phyloP scores from a whole-genome alignment of 1,140 invertebrate species.

The Lepidurus packardi region DNA sequence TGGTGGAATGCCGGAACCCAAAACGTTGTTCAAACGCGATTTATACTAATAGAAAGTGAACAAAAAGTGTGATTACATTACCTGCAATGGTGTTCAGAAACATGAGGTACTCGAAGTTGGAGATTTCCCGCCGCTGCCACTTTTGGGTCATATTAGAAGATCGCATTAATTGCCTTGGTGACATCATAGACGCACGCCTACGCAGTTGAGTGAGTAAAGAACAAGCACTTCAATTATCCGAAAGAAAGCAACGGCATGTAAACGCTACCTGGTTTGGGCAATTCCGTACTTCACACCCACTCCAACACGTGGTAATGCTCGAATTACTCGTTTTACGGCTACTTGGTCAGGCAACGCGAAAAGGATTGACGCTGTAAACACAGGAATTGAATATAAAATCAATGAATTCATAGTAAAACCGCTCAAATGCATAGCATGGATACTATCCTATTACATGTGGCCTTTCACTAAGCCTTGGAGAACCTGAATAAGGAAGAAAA shows the following conservation, averaged over 20 bases:
- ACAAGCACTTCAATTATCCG: slow-evolving; percentile 1
- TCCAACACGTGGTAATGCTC: slow-evolving; percentile 93
- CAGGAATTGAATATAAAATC: slow-evolving; percentile 33
- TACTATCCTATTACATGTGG: too few relatives aligned
- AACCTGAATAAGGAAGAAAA: slow-evolving; percentile 39
- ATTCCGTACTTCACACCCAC: slow-evolving; percentile 99
- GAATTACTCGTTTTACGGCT: slow-evolving; percentile 97
- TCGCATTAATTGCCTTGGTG: slow-evolving; percentile 92
- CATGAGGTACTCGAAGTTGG: slow-evolving; percentile 99
- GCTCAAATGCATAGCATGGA: too few relatives aligned
- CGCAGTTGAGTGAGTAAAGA: slow-evolving; percentile 30
- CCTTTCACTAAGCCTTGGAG: background rate
- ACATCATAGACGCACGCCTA: slow-evolving; percentile 95
- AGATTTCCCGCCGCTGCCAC: slow-evolving; percentile 97
- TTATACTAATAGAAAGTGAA: background rate
- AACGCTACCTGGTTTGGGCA: slow-evolving; percentile 82
- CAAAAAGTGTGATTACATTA: slow-evolving; percentile 47
- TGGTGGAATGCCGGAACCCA: background rate
- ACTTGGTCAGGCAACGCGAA: slow-evolving; percentile 95
- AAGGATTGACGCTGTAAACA: slow-evolving; percentile 86
- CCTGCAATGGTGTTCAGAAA: slow-evolving; percentile 98
- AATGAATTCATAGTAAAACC: background rate
- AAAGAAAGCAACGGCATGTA: background rate
- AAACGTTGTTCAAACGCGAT: background rate
- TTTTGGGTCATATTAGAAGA: slow-evolving; percentile 99